Base-by-base conservation (phyloP, 2,888 invertebrate species). In the Nomada goodeniana region DNA sequence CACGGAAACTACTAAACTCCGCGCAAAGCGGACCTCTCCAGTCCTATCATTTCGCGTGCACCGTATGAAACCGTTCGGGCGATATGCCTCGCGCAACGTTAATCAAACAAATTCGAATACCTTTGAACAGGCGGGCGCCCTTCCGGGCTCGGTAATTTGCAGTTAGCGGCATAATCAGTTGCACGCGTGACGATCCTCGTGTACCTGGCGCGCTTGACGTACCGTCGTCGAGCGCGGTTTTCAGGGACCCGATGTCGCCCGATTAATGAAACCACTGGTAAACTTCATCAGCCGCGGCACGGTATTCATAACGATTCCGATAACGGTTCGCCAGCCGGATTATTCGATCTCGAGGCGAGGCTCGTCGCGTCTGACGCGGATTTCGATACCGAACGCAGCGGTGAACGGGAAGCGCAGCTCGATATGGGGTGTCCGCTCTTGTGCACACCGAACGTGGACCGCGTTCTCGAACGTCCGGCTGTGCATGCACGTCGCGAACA, bases 331-430 rank as follows among this genome's bases (percentile, higher is more conserved):
- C 87, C 63, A 65, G 63, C 9, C 71, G 71, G 84, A 81, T 87
- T 87, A 86, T 87, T 87, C 86, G 88, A 85, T 88, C 86, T 86
- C 78, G 65, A 36, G 26, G 53, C 57, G 52, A 20, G 18, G n/a
- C 36, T 29, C 50, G 26, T 23, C 67, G 52, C 52, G 20, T 13
- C 11, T 60, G 15, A 52, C 53, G n/a, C 50, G 57, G 53, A 20
- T 57, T 73, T 64, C 78, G 74, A 70, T 88, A 63, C 64, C 65
- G 53, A 65, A 71, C 86, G 74, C 83, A 79, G 85, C 86, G 86
- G 88, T 88, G 85, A 84, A 82, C 82, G 63, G 23, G 79, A 61
- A 61, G n/a, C 53, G 52, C 60, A 20, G 1, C 15, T 20, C 73
- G 77, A 86, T 82, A 76, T 55, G 20, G 42, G n/a, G 50, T 13